phyloP scores from a whole-genome alignment of 23 tunicate genomes.

The Botrylloides violaceus region DNA sequence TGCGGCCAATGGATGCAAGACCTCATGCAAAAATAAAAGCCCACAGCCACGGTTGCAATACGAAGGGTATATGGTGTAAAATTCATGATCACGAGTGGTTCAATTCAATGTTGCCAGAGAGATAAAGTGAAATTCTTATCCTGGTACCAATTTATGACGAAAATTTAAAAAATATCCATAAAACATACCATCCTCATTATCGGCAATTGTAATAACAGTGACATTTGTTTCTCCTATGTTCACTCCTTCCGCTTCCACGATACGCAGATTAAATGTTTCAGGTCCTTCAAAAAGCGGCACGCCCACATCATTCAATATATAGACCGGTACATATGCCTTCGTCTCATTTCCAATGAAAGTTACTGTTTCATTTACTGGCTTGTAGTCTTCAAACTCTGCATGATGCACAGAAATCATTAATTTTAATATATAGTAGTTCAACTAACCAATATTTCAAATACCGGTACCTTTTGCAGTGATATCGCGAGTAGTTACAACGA shows the following conservation, averaged over 20 bases:
- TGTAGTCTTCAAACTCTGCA: not conserved
- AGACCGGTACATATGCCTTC: not conserved
- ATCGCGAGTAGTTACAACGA: not conserved
- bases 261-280: not conserved
- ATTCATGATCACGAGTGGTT: too few relatives aligned
- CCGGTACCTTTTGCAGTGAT: not conserved
- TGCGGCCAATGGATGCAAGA: too few relatives aligned
- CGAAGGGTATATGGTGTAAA: too few relatives aligned
- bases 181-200: constrained; percentile 5
- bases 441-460: not conserved
- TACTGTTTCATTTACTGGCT: not conserved
- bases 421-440: not conserved
- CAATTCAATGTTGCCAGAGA: too few relatives aligned
- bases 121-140: too few relatives aligned
- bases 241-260: not conserved
- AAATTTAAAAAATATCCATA: too few relatives aligned
- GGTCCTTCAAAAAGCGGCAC: not conserved
- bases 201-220: not conserved
- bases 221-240: not conserved
- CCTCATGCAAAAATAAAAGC: too few relatives aligned
- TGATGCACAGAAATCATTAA: not conserved
- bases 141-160: too few relatives aligned
- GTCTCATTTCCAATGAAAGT: constrained; percentile 3
- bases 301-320: not conserved
- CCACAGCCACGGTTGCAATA: too few relatives aligned